Evolutionary conservation across 2,888 invertebrate genomes (phyloP), one percentile per base, ranked within the genome.

Genomic region (Trachelus stipa): DNA sequence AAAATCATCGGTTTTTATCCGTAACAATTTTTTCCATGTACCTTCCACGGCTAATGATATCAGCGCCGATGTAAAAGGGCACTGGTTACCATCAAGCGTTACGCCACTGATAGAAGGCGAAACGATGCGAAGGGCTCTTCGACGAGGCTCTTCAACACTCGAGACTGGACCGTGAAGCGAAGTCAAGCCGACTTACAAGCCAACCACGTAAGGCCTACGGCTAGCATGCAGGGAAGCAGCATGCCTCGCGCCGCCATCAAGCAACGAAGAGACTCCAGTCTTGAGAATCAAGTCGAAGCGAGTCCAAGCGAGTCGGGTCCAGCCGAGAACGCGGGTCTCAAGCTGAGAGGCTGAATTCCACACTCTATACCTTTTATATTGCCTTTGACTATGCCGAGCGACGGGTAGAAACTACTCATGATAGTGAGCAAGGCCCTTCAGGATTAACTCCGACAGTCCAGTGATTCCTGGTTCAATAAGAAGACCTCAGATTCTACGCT

Each of bases 341-440:
- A 89, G 89, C 89, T 88, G 88, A 85, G 89, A 89, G 87, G 83
- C 87, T 88, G 88, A 89, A 89, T 89, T 89, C 88, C 89, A 88
- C 85, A 85, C 87, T 86, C 87, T 87, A 87, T 86, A 87, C 87
- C 86, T 88, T 87, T 88, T 88, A 88, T 88, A 88, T 88, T 88
- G 85, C 87, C 86, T 86, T 88, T 87, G 87, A 87, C 88, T 88
- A 88, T 87, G 87, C 85, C 84, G 83, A 83, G 83, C 82, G 87
- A 86, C 85, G 87, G 88, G 84, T 86, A 83, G 80, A 83, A 88
- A 81, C 84, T 81, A 85, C 87, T 80, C 87, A 82, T 82, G 85
- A 87, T 84, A 30, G 34, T 30, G 74, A 74, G 35, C 34, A 74
- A 37, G 71, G 11, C 56, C 56, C 56, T 9, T 23, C 23, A 9